Base-by-base conservation (phyloP, 2,113 vertebrate genomes). In the Martes martes region DNA sequence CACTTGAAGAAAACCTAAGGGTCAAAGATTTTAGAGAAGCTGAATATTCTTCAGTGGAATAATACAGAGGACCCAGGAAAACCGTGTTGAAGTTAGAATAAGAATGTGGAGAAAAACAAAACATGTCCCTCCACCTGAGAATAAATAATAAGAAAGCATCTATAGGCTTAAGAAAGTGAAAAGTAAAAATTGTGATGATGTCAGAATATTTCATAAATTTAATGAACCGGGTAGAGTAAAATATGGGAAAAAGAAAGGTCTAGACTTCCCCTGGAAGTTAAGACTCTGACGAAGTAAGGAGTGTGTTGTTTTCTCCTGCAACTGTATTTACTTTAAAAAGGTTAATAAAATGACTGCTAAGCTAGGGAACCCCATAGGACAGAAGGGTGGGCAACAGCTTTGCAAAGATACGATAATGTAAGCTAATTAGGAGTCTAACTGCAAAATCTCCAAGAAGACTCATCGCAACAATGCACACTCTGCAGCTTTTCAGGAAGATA, bases 171-270 rank as follows among this genome's bases (percentile, higher is more conserved):
- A 59, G 91, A 91, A 59, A 63, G 36, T 47, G 11, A 67, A 87
- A 84, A 67, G 18, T 7, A 69, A 92, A 93, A 79, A 63, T 6
- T 83, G 10, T 91, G 45, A 50, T 28, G 67, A 36, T 28, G 28
- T 87, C 52, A 92, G 23, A 78, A 45, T 78, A 59, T 57, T 91
- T 93, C n/a, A 57, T 69, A 36, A 88, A 71, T 74, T 71, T 93
- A 90, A 65, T 69, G 36, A 80, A 39, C 19, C 39, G 33, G 26
- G 42, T 55, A 57, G 23, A 82, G 39, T 93, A 80, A 42, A 71
- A 83, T 4, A 61, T 33, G 10, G 28, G n/a, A 47, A n/a, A 36
- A 36, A 21, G 21, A 79, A 84, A 94, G 24, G 10, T 3, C 31
- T 69, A 47, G 26, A 78, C 42, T 4, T 78, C 26, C 74, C 26